Evolutionary conservation across 2,888 invertebrate species (phyloP).

Genomic region (Tetragonula carbonaria): DNA sequence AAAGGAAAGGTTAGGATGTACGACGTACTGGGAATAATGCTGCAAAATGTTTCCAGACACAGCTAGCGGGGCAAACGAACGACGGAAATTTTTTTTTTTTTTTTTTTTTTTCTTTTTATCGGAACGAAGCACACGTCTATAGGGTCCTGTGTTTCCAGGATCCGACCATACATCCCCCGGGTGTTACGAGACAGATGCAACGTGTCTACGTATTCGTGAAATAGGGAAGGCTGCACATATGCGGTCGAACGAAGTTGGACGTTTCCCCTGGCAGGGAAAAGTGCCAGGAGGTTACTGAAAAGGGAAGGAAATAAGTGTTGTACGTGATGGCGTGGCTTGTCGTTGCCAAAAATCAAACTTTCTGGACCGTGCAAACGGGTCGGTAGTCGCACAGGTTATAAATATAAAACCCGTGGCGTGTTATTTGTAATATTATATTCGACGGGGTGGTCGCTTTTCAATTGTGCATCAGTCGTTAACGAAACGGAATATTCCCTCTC

Average conservation of each 20-base stretch:
- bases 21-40: too few relatives aligned
- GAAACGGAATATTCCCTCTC: constrained; percentile 36
- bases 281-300: constrained; percentile 64
- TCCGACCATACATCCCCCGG: constrained; percentile 39
- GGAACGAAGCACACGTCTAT: constrained; percentile 21
- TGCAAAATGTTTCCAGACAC: not conserved
- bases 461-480: constrained; percentile 43
- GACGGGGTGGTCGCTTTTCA: constrained; percentile 25
- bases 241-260: constrained; percentile 62
- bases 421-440: constrained; percentile 46
- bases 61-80: not conserved
- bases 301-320: constrained; percentile 64
- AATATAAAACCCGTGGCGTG: constrained; percentile 29
- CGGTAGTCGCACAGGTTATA: not conserved
- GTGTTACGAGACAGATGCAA: constrained; percentile 56
- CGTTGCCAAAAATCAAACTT: constrained; percentile 70
- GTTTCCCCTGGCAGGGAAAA: constrained; percentile 58
- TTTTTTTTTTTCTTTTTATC: constrained; percentile 20
- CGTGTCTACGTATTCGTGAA: constrained; percentile 55
- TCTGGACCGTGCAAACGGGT: constrained; percentile 40
- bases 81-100: not conserved
- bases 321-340: constrained; percentile 37
- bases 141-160: constrained; percentile 25
- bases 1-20: too few relatives aligned
- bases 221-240: constrained; percentile 45